Percentiles rank a stretch among this genome's conserved stretches.
Conservation (phyloP, 2,888 invertebrate species). For the Apotomis turbidana region DNA sequence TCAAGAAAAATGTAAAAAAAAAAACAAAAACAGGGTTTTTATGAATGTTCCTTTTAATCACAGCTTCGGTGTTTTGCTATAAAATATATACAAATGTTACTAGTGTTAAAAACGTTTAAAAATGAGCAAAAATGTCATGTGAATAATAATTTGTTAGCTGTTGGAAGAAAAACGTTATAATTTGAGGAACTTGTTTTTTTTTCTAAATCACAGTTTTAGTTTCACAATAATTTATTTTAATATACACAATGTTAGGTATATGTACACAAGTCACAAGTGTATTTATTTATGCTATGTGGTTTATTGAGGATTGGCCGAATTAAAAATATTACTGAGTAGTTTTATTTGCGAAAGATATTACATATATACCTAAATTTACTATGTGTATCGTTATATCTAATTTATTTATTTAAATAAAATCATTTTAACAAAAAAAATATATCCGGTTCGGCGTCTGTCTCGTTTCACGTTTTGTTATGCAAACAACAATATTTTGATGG, state of each 20-base stretch:
- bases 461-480: no score
- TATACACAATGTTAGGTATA: not conserved
- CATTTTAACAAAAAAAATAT: no score
- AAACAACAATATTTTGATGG: no score
- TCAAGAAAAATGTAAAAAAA: slow-evolving; percentile 56
- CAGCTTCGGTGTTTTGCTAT: slow-evolving; percentile 36
- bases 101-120: slow-evolving; percentile 5
- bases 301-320: slow-evolving; percentile 29
- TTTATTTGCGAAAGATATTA: not conserved
- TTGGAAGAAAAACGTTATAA: not conserved
- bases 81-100: slow-evolving; percentile 50
- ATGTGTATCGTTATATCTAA: no score
- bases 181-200: not conserved
- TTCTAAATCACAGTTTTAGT: not conserved
- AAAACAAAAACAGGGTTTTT: slow-evolving; percentile 39
- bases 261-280: not conserved
- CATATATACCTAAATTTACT: no score
- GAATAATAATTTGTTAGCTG: not conserved
- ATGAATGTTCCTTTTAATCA: slow-evolving; percentile 29
- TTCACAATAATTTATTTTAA: slow-evolving; percentile 1
- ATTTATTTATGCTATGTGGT: slow-evolving; percentile 1
- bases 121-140: not conserved
- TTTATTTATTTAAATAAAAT: no score
- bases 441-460: no score
- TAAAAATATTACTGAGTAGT: slow-evolving; percentile 1